Evolutionary conservation across 2,113 vertebrate genomes (phyloP).

Genomic region (Channa argus): DNA sequence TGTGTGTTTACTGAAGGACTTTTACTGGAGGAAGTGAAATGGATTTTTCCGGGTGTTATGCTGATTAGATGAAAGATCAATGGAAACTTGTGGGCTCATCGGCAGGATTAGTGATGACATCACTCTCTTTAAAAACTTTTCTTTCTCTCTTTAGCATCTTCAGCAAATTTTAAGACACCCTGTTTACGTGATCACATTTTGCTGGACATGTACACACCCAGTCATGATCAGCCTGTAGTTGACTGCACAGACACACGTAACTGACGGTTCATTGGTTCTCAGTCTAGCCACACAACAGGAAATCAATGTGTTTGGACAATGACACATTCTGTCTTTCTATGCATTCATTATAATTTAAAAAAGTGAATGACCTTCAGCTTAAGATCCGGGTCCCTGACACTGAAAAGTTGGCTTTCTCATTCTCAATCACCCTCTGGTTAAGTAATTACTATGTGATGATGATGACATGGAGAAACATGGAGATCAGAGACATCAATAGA

Average conservation of each 20-base stretch:
- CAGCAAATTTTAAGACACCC: neutral
- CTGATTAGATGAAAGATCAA: slow-evolving; percentile 32
- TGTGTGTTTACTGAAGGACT: slow-evolving; percentile 25
- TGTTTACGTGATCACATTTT: neutral
- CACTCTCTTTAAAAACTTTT: neutral
- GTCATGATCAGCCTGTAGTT: slow-evolving; percentile 6
- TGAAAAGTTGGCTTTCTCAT: slow-evolving; percentile 10
- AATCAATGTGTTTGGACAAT: slow-evolving; percentile 35
- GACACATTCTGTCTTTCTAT: slow-evolving; percentile 16
- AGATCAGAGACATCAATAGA: too few relatives aligned
- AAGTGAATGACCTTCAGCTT: slow-evolving; percentile 38
- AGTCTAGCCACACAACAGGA: slow-evolving; percentile 6
- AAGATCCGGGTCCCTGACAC: slow-evolving; percentile 5
- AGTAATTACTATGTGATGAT: slow-evolving; percentile 40
- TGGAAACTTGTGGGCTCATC: slow-evolving; percentile 17
- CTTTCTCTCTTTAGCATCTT: too few relatives aligned
- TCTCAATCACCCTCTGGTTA: slow-evolving; percentile 1
- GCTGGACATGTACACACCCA: slow-evolving; percentile 6
- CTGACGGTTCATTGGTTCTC: neutral
- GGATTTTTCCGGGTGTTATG: neutral
- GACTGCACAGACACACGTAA: slow-evolving; percentile 13
- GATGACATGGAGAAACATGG: slow-evolving; percentile 17
- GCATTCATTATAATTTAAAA: slow-evolving; percentile 15
- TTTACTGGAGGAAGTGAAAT: slow-evolving; percentile 14
- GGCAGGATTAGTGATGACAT: slow-evolving; percentile 42